Percentiles rank a stretch among this genome's conserved stretches.
Conservation (phyloP, 2,113 vertebrate genomes). For the Madoqua kirkii region DNA sequence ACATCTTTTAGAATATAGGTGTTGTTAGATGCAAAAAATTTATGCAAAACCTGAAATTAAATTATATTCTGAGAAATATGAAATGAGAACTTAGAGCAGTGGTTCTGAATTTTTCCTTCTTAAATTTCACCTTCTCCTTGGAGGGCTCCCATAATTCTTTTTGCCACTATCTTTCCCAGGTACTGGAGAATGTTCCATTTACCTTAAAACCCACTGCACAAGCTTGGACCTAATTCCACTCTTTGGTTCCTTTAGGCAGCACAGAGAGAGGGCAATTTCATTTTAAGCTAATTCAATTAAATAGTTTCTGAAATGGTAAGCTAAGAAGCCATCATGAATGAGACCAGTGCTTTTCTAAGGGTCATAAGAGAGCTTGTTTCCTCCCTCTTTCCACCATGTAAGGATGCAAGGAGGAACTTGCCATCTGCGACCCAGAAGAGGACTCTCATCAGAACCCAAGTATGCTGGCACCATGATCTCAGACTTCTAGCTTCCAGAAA, state of each 20-base stretch:
- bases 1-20: not conserved
- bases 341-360: not conserved
- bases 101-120: not conserved
- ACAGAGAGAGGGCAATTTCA: not conserved
- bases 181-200: not conserved
- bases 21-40: not conserved
- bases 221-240: not conserved
- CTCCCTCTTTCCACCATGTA: not conserved
- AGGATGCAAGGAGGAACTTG: not conserved
- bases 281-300: not conserved
- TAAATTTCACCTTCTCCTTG: not conserved
- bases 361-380: not conserved
- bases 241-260: not conserved
- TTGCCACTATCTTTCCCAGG: not conserved
- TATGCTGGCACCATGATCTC: not conserved
- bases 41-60: not conserved
- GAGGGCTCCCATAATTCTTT: not conserved
- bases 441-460: not conserved
- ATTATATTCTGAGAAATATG: not conserved
- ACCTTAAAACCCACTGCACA: not conserved
- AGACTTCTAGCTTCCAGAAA: not conserved
- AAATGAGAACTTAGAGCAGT: not conserved
- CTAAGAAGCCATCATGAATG: not conserved
- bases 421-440: not conserved
- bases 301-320: not conserved